These are phyloP conservation scores for Melitaea cinxia DNA, from an alignment of 1,140 invertebrate species.

Conservation along the genomic window DNA sequence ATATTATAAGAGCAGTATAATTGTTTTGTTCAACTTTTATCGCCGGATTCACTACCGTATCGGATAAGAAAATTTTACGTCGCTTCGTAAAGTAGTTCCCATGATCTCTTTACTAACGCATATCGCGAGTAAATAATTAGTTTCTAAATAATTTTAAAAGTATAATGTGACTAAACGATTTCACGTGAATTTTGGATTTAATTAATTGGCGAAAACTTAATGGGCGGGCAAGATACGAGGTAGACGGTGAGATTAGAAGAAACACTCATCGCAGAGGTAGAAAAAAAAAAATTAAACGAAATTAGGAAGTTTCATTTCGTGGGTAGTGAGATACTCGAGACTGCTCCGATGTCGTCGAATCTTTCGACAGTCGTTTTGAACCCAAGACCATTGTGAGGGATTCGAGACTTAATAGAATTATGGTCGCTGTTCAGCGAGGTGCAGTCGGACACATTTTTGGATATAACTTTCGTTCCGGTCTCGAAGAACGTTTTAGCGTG, in stretches of 20 bases:
- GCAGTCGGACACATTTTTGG: conserved; percentile 10
- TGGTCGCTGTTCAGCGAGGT: neutral
- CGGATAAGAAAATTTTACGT: neutral
- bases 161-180: too few species aligned
- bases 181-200: too few species aligned
- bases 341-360: too few species aligned
- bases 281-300: too few species aligned
- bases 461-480: conserved; percentile 23
- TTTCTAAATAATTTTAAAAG: neutral
- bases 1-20: neutral
- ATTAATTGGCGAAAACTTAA: too few species aligned
- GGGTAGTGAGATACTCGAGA: too few species aligned
- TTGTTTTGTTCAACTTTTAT: neutral
- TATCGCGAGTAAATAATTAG: neutral
- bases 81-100: neutral
- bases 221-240: too few species aligned
- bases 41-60: neutral
- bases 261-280: too few species aligned
- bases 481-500: neutral
- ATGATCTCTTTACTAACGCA: neutral
- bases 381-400: neutral
- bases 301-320: too few species aligned
- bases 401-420: conserved; percentile 17
- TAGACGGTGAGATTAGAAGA: too few species aligned
- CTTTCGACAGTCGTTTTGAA: too few species aligned